phyloP scores from a whole-genome alignment of 2,888 invertebrate species.

The Tachina grossa region DNA sequence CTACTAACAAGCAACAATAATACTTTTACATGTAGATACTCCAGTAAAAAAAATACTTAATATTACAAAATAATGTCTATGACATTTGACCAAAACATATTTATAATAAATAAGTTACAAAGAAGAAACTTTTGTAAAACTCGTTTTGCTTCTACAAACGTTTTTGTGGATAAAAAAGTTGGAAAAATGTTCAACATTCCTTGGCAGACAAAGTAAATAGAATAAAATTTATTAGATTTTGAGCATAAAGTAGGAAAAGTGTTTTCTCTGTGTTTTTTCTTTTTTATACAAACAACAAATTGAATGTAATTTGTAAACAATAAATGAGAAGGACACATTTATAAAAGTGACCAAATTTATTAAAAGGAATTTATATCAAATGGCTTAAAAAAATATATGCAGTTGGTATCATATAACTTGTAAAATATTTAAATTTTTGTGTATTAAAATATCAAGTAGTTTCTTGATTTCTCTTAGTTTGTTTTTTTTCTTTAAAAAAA shows the following conservation, averaged over 20 bases:
- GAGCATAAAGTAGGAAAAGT: constrained; percentile 25
- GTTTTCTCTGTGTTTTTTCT: not conserved
- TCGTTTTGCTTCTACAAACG: not conserved
- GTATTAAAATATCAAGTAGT: not conserved
- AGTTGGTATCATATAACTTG: not conserved
- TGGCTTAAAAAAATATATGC: not conserved
- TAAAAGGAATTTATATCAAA: not conserved
- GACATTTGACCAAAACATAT: constrained; percentile 69
- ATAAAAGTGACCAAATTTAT: constrained; percentile 53
- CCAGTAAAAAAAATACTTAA: constrained; percentile 2
- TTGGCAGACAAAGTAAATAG: constrained; percentile 64
- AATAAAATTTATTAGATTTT: constrained; percentile 58
- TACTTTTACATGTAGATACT: constrained; percentile 20
- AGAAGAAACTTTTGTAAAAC: constrained; percentile 24
- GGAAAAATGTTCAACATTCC: constrained; percentile 39
- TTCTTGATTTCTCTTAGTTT: not conserved
- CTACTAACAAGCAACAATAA: constrained; percentile 42
- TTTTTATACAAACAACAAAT: constrained; percentile 67
- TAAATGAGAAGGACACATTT: constrained; percentile 63
- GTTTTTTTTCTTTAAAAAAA: too few species aligned
- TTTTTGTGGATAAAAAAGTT: not conserved
- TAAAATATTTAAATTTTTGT: not conserved
- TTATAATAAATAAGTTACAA: constrained; percentile 62
- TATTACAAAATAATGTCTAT: constrained; percentile 64
- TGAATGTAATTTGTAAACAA: constrained; percentile 74